Percentiles rank a stretch among this genome's conserved stretches.
Conservation (phyloP, 2,113 vertebrate genomes). For the Ailuropoda melanoleuca region DNA sequence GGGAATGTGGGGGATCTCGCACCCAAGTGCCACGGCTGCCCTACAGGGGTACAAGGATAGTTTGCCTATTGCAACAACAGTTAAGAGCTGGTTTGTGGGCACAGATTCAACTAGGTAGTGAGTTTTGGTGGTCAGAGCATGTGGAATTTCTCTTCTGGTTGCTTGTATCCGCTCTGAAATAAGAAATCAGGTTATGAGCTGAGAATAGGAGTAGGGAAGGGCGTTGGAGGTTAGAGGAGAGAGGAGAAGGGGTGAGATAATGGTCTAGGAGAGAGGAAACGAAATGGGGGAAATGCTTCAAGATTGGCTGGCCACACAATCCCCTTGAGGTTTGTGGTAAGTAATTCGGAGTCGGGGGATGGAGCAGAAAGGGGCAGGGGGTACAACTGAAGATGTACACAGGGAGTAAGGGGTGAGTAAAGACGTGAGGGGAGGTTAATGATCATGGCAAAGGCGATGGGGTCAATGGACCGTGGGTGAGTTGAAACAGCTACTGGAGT, state of each 20-base stretch:
- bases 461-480: not conserved
- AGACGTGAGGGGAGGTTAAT: not conserved
- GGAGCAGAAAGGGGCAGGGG: not conserved
- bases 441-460: not conserved
- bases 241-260: not conserved
- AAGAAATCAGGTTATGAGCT: slow-evolving; percentile 8
- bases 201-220: not conserved
- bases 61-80: not conserved
- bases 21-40: not conserved
- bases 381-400: not conserved
- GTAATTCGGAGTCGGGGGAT: not conserved
- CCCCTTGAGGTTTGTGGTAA: not conserved
- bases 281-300: not conserved
- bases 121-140: not conserved
- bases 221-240: not conserved
- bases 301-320: not conserved
- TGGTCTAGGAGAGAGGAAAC: not conserved
- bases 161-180: not conserved
- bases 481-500: not conserved
- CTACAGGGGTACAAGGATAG: not conserved
- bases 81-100: not conserved
- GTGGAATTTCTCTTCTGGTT: not conserved
- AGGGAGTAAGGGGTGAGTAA: not conserved
- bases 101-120: not conserved
- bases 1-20: not conserved